Evolutionary conservation across 2,888 invertebrate genomes (phyloP), one percentile per base, ranked within the genome.

Genomic region (Harpalus rubripes): DNA sequence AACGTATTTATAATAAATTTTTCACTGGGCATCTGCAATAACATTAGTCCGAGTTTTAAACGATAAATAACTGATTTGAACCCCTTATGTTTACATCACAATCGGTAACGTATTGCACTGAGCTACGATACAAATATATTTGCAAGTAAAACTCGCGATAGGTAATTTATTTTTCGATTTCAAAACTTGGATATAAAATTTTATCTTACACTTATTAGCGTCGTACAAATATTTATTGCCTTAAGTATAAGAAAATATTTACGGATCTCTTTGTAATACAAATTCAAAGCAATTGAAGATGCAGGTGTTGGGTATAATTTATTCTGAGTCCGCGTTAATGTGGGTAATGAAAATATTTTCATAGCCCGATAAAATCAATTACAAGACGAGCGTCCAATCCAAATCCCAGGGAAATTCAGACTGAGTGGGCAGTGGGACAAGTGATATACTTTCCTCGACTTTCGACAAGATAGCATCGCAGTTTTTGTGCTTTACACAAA

Each of bases 361-460:
- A 15, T 39, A 68, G 39, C 68, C 32, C n/a, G 68, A 68, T 68
- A 68, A 68, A 68, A 68, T 68, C 68, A 68, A 68, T 68, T 68
- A 68, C 68, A 68, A 63, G 22, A 61, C 61, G 7, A 18, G 1
- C 32, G 32, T 16, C 15, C 32, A 32, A 15, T 16, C 15, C 59
- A 59, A 59, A 59, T 59, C 16, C 59, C 16, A 15, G 7, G 22
- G 32, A 65, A 68, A 68, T 68, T 68, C n/a, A 32, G 68, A 68
- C 39, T 15, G 10, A 44, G 52, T 22, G 16, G 74, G 74, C 74
- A 26, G n/a, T 39, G 72, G 74, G 15, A 74, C 74, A 74, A 80
- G 59, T 80, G 79, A 80, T 59, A 80, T 80, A 80, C 79, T 80
- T 80, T 80, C 79, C 18, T 58, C 26, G 26, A 78, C 79, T 80